Evolutionary conservation across 2,888 invertebrate species (phyloP).

Genomic region (Pardosa pseudoannulata): DNA sequence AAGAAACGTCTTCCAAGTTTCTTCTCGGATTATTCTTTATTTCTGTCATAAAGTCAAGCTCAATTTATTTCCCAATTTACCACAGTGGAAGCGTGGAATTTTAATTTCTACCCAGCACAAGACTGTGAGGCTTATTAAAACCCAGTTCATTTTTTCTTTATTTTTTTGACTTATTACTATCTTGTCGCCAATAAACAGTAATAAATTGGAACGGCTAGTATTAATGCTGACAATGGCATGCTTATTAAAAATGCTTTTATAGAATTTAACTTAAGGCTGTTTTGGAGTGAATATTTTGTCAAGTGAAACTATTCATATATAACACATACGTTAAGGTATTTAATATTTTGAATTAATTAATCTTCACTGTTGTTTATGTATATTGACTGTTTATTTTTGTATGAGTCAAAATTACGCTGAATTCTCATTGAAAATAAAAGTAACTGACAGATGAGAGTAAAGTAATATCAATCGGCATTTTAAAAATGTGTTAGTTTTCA

Average conservation of each 20-base stretch:
- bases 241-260: conserved; percentile 64
- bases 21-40: conserved; percentile 43
- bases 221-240: conserved; percentile 69
- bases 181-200: conserved; percentile 62
- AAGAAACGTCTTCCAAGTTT: conserved; percentile 27
- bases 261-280: conserved; percentile 48
- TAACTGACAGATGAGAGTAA: no score
- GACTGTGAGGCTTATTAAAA: conserved; percentile 63
- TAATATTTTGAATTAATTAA: no score
- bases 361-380: no score
- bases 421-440: no score
- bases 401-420: no score
- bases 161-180: conserved; percentile 55
- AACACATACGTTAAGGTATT: no score
- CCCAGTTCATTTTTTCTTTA: no score
- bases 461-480: no score
- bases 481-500: no score
- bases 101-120: conserved; percentile 52
- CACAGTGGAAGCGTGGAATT: conserved; percentile 49
- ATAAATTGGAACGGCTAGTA: conserved; percentile 62
- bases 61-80: conserved; percentile 65
- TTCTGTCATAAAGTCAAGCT: conserved; percentile 51
- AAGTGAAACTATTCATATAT: no score
- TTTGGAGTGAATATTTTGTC: not conserved
- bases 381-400: no score